Evolutionary conservation across 2,113 vertebrate genomes (phyloP).

Genomic region (Polyodon spathula): DNA sequence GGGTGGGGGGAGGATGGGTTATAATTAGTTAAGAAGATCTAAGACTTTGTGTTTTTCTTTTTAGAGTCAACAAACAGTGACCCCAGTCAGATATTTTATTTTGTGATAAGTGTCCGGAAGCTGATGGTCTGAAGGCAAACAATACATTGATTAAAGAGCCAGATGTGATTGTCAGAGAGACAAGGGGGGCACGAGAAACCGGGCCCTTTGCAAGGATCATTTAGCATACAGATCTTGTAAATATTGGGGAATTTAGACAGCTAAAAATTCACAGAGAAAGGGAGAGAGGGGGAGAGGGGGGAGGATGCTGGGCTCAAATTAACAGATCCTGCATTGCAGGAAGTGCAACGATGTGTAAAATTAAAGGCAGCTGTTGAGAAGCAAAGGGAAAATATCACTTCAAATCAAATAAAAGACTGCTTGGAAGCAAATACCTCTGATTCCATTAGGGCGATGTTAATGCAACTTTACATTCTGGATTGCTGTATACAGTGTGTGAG

Average conservation of each 20-base stretch:
- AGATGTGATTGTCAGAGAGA: conserved; percentile 49
- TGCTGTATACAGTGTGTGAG: too few relatives aligned
- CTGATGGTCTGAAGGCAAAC: conserved; percentile 42
- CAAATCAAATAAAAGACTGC: conserved; percentile 31
- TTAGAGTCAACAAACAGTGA: conserved; percentile 31
- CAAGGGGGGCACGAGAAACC: conserved; percentile 27
- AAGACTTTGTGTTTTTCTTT: conserved; percentile 15
- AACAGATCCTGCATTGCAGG: conserved; percentile 64
- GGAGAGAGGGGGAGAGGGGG: too few relatives aligned
- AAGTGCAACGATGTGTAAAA: conserved; percentile 73
- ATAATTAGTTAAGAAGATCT: too few relatives aligned
- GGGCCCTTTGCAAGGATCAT: conserved; percentile 50
- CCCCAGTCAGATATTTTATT: conserved; percentile 22
- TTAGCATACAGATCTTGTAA: conserved; percentile 63
- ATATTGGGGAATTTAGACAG: conserved; percentile 55
- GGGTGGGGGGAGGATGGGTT: too few relatives aligned
- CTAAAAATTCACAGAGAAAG: too few relatives aligned
- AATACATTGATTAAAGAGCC: conserved; percentile 38
- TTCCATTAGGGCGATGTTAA: conserved; percentile 27
- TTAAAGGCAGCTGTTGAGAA: conserved; percentile 65
- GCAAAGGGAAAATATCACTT: conserved; percentile 34
- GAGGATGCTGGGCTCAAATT: conserved; percentile 38
- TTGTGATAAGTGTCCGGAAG: conserved; percentile 40
- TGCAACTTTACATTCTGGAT: too few relatives aligned
- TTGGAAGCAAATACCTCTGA: conserved; percentile 23